phyloP scores from a whole-genome alignment of 2,888 invertebrate species.

The Stenchaetothrips biformis region DNA sequence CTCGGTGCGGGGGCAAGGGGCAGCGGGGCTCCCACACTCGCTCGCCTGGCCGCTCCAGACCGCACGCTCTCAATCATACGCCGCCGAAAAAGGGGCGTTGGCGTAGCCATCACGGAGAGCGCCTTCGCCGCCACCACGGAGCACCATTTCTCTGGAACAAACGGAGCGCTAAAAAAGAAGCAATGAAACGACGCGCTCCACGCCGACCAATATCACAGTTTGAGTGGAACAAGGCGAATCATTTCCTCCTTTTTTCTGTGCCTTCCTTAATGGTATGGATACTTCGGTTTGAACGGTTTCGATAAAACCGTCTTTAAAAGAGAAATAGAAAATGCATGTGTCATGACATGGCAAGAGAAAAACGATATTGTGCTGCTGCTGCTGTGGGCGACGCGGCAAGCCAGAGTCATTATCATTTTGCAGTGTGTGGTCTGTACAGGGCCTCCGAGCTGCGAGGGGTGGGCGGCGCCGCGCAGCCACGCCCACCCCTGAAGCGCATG shows the following conservation, averaged over 20 bases:
- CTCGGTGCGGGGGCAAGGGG: background rate
- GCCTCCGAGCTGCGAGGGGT: background rate
- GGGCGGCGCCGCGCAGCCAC: background rate
- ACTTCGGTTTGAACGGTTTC: too few species aligned
- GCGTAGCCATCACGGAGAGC: background rate
- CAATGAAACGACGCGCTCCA: too few species aligned
- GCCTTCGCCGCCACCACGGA: background rate
- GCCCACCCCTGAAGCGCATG: background rate
- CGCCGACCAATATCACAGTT: too few species aligned
- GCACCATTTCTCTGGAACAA: background rate
- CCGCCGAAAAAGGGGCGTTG: slow-evolving; percentile 13
- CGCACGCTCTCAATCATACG: background rate
- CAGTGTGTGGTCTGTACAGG: background rate
- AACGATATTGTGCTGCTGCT: too few species aligned
- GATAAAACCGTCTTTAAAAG: too few species aligned
- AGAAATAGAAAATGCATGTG: too few species aligned
- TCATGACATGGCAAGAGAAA: too few species aligned
- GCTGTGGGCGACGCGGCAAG: too few species aligned
- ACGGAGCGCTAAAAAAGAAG: too few species aligned
- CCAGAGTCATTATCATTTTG: background rate
- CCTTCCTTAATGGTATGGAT: too few species aligned
- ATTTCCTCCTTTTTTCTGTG: too few species aligned
- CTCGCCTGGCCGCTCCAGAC: background rate
- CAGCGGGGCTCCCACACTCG: slow-evolving; percentile 6
- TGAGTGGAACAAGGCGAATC: too few species aligned